Conservation (phyloP, 2,113 vertebrate species). For the Nerophis lumbriciformis region DNA sequence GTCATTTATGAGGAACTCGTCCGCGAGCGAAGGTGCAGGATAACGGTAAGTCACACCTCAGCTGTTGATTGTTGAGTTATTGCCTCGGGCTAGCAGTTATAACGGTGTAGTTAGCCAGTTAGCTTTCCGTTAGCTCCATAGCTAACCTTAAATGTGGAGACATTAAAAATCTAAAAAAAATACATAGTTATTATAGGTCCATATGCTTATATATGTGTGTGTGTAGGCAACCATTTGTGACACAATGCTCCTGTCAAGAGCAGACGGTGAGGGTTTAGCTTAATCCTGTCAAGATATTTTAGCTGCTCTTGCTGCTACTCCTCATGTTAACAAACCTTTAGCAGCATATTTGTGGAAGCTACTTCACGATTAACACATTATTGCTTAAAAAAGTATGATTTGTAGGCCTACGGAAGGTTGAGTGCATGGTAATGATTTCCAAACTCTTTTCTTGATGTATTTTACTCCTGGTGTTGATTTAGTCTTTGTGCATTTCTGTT, state of each 20-base stretch:
- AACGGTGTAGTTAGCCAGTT: neutral
- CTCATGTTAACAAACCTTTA: neutral
- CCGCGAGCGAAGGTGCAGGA: neutral
- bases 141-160: neutral
- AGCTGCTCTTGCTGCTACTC: no score
- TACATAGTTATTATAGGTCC: no score
- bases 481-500: slow-evolving; percentile 10
- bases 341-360: neutral
- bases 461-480: neutral
- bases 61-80: neutral
- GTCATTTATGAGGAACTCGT: neutral
- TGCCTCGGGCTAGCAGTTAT: no score
- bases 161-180: neutral
- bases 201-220: neutral
- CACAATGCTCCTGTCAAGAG: slow-evolving; percentile 32
- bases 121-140: neutral
- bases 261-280: slow-evolving; percentile 23
- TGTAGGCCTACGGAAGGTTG: neutral
- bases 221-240: neutral
- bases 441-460: neutral
- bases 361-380: no score
- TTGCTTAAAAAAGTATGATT: neutral
- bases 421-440: neutral
- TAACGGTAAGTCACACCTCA: slow-evolving; percentile 1
- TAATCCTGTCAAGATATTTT: slow-evolving; percentile 30